Base-by-base conservation (phyloP, 2,113 vertebrate genomes). In the Rhinolophus sinicus region DNA sequence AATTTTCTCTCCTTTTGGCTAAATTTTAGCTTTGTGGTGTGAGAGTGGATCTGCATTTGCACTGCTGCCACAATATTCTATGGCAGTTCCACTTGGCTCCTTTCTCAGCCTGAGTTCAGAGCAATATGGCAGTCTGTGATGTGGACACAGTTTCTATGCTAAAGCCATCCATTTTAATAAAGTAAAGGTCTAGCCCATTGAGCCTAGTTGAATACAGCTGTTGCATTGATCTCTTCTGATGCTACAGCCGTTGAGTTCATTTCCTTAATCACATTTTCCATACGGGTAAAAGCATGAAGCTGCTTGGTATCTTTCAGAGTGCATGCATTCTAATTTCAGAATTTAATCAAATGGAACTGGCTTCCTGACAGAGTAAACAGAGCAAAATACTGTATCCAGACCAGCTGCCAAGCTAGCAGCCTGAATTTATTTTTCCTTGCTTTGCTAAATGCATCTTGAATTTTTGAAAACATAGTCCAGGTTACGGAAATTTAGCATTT, bases 241-340 rank as follows among this genome's bases (percentile, higher is more conserved):
- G 94, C 96, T 95, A 89, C 93, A 94, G 76, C 95, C 92, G 0
- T 84, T 83, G 94, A 97, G 95, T 97, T 98, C 97, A 97, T 98
- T 98, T 97, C 95, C 96, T 97, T 98, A 97, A 98, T 98, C 97
- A 97, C 96, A 95, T 96, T 97, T 98, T 97, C 97, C 97, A 94
- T 98, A 97, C 70, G 95, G 96, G 97, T 77, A 80, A 93, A 96
- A 96, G 97, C 97, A 97, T 96, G 97, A 97, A 97, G 89, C 92
- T 81, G 94, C 89, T 93, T 96, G 94, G 95, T 97, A 96, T 94
- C 97, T 98, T 97, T 92, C 94, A 97, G 96, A 92, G 83, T 94
- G 96, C 97, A 96, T 98, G 97, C 97, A 97, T 97, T 98, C 97
- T 97, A 97, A 98, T 98, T 98, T 98, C 96, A 97, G 96, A 97